Conservation (phyloP, 2,888 invertebrate genomes). For the Mythimna loreyi region DNA sequence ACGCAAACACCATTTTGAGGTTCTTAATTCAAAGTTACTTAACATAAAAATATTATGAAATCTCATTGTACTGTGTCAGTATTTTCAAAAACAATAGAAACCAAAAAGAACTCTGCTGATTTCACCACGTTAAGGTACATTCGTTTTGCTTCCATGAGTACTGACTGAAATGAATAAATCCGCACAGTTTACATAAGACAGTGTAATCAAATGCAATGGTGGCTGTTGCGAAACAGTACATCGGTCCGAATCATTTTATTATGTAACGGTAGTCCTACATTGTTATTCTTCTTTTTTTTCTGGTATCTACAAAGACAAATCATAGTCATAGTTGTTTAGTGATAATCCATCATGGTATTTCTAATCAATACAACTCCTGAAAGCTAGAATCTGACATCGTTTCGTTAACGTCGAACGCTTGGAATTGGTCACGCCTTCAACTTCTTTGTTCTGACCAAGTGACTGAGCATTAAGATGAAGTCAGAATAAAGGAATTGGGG, state of each 20-base stretch:
- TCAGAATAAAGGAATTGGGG: no score
- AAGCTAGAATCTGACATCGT: background rate
- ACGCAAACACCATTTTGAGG: constrained; percentile 18
- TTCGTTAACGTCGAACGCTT: no score
- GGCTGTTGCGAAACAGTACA: constrained; percentile 36
- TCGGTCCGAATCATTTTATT: constrained; percentile 34
- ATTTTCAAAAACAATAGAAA: constrained; percentile 40
- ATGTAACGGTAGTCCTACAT: constrained; percentile 43
- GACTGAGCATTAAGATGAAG: no score
- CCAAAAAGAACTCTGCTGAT: constrained; percentile 50
- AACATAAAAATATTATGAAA: constrained; percentile 39
- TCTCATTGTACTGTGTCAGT: constrained; percentile 20
- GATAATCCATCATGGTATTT: background rate
- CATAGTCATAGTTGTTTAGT: no score
- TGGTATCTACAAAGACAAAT: background rate
- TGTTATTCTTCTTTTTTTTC: constrained; percentile 21
- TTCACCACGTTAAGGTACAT: constrained; percentile 48
- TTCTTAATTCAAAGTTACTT: constrained; percentile 28
- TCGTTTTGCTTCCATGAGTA: constrained; percentile 53
- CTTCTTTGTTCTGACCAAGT: no score
- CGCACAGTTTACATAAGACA: constrained; percentile 50
- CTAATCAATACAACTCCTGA: background rate
- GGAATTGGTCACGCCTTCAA: no score
- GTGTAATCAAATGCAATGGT: constrained; percentile 43
- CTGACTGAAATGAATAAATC: constrained; percentile 48